phyloP scores from a whole-genome alignment of 1,140 invertebrate species.

The Zeugodacus cucurbitae region DNA sequence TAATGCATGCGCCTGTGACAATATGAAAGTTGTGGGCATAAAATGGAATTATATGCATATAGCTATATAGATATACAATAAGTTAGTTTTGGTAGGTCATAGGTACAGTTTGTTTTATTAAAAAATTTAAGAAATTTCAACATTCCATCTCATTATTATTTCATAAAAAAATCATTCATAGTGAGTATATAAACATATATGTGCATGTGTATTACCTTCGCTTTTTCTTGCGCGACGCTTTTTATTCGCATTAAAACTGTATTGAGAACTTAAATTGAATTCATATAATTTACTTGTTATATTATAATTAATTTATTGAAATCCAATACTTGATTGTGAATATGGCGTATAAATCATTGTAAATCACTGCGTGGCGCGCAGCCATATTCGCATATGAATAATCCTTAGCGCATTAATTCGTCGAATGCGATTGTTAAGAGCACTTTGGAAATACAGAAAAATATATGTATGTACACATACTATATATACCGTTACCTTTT shows the following conservation, averaged over 20 bases:
- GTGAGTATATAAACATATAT: background rate
- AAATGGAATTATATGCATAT: background rate
- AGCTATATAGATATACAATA: background rate
- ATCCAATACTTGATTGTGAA: background rate
- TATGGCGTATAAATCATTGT: background rate
- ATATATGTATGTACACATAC: background rate
- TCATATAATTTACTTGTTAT: background rate
- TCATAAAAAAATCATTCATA: no score
- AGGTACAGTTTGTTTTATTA: no score
- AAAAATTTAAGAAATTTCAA: no score
- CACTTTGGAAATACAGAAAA: background rate
- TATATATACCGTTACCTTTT: background rate
- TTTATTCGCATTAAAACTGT: background rate
- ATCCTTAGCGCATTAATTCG: background rate
- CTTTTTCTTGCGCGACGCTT: background rate
- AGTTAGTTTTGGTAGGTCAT: no score
- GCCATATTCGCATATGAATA: background rate
- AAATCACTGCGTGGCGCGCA: background rate
- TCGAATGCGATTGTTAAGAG: background rate
- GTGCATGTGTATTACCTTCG: background rate
- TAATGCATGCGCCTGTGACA: background rate
- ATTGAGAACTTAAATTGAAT: background rate
- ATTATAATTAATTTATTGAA: background rate
- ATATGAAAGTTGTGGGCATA: background rate
- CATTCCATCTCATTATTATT: no score